These are phyloP conservation scores for Sipha maydis DNA, from an alignment of 2,888 invertebrate genomes.

Conservation along the genomic window DNA sequence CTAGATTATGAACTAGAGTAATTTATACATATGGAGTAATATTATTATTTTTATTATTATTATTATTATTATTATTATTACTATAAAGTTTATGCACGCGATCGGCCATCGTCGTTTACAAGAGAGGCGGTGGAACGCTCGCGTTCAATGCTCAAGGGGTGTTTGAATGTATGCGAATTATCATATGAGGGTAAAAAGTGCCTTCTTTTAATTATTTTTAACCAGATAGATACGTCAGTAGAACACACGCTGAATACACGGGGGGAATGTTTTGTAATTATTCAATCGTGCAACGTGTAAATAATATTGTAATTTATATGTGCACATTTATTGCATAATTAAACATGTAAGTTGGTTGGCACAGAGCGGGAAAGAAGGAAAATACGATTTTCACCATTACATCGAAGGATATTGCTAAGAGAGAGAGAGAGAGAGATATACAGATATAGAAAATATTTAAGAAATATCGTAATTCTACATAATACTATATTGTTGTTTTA, in stretches of 20 bases:
- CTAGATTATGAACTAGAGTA: neutral
- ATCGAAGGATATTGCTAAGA: neutral
- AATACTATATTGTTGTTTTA: neutral
- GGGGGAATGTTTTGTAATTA: neutral
- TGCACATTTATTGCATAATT: neutral
- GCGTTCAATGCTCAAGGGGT: neutral
- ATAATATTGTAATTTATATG: neutral
- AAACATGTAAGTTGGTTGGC: neutral
- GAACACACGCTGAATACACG: neutral
- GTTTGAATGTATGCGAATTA: conserved; percentile 6
- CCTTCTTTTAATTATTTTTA: neutral
- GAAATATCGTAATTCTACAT: neutral
- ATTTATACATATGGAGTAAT: neutral
- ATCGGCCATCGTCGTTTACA: neutral
- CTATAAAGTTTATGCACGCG: neutral
- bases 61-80: neutral
- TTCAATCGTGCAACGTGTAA: neutral
- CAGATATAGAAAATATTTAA: neutral
- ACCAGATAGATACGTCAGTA: neutral
- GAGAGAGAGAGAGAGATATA: neutral
- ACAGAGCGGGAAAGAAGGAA: neutral
- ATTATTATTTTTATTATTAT: neutral
- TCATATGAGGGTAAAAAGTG: neutral
- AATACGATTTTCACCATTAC: neutral
- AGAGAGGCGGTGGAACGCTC: neutral